phyloP scores from a whole-genome alignment of 2,113 vertebrate species.

The Istiophorus platypterus region DNA sequence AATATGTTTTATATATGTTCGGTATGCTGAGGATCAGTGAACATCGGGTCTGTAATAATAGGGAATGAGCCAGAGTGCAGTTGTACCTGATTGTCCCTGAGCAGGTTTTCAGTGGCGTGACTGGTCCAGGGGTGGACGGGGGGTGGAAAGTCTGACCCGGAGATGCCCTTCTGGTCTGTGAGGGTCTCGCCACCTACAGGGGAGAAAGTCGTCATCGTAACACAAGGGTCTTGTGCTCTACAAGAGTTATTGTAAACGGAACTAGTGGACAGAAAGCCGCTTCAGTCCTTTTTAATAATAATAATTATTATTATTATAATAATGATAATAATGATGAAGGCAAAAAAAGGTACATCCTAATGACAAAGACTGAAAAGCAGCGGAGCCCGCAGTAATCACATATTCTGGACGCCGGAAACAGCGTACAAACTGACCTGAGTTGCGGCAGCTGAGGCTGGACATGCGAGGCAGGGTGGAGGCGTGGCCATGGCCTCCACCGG shows the following conservation, averaged over 20 bases:
- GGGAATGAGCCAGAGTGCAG: background rate
- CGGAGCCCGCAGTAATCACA: too few relatives aligned
- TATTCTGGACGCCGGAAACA: background rate
- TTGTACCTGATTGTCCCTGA: conserved; percentile 89
- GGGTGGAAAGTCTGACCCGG: conserved; percentile 85
- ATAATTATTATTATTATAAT: too few relatives aligned
- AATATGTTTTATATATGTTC: too few relatives aligned
- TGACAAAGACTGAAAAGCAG: too few relatives aligned
- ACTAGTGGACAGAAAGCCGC: too few relatives aligned
- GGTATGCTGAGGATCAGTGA: too few relatives aligned
- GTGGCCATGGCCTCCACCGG: conserved; percentile 73
- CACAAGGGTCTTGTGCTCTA: background rate
- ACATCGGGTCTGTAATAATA: too few relatives aligned
- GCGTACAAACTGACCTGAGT: conserved; percentile 52
- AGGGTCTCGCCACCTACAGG: conserved; percentile 72
- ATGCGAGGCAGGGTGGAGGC: conserved; percentile 82
- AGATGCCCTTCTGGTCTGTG: conserved; percentile 85
- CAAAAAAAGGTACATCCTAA: too few relatives aligned
- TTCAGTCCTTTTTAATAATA: too few relatives aligned
- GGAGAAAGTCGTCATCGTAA: conserved; percentile 2
- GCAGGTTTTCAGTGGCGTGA: conserved; percentile 89
- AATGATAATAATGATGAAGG: too few relatives aligned
- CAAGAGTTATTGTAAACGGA: background rate
- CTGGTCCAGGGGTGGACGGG: conserved; percentile 85
- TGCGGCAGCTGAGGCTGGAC: conserved; percentile 66